A percentile compares a stretch with the other conserved stretches of the same genome.
These are phyloP conservation scores for Nomada fabriciana DNA, from an alignment of 2,888 invertebrate species.

Conservation along the genomic window DNA sequence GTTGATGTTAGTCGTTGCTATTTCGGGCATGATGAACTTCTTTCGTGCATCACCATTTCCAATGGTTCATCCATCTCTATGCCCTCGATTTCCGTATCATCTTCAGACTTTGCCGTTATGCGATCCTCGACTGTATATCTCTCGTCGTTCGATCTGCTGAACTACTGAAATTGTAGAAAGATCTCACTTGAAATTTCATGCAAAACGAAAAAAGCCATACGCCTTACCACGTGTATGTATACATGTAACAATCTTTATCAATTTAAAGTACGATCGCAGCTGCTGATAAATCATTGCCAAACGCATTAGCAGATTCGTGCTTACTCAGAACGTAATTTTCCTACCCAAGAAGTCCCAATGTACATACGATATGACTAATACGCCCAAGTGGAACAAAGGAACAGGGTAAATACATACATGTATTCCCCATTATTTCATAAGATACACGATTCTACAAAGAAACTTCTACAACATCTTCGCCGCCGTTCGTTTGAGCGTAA, in stretches of 20 bases:
- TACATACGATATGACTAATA: too few relatives aligned
- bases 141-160: not conserved
- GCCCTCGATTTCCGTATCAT: conserved; percentile 53
- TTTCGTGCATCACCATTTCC: not conserved
- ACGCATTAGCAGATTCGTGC: conserved; percentile 14
- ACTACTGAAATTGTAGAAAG: too few relatives aligned
- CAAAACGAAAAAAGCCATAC: not conserved
- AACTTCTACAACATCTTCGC: too few relatives aligned
- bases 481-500: not conserved
- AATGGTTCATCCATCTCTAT: conserved; percentile 27
- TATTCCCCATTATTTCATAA: too few relatives aligned
- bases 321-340: not conserved
- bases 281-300: conserved; percentile 30
- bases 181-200: not conserved
- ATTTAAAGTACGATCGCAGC: conserved; percentile 7
- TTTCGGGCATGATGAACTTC: conserved; percentile 8
- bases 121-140: not conserved
- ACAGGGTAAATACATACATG: too few relatives aligned
- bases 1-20: conserved; percentile 11
- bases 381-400: too few relatives aligned
- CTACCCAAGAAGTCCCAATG: too few relatives aligned
- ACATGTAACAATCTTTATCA: conserved; percentile 18
- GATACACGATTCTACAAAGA: too few relatives aligned
- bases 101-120: conserved; percentile 23
- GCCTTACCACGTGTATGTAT: too few relatives aligned